These are phyloP conservation scores for Parnassius glacialis DNA, from an alignment of 2,888 invertebrate species.

Conservation along the genomic window DNA sequence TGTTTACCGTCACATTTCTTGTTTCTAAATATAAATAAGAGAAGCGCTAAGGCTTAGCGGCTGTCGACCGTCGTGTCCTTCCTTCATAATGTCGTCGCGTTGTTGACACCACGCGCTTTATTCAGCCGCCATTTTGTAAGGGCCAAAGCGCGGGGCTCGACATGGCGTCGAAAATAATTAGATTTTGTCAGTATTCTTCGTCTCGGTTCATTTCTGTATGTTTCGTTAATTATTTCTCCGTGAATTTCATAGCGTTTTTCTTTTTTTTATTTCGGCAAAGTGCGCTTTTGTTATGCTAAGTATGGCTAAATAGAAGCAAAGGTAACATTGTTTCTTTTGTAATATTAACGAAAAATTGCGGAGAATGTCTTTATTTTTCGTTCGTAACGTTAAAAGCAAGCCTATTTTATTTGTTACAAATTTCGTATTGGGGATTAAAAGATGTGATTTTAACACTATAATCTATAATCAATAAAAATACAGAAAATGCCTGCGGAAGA, in stretches of 20 bases:
- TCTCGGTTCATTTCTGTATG: constrained; percentile 73
- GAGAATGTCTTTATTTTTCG: constrained; percentile 31
- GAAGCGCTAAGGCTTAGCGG: constrained; percentile 65
- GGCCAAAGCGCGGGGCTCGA: constrained; percentile 71
- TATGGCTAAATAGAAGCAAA: constrained; percentile 44
- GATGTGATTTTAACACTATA: constrained; percentile 4
- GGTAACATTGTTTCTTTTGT: constrained; percentile 43
- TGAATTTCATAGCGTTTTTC: constrained; percentile 43
- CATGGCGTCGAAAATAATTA: constrained; percentile 77
- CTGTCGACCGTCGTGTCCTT: constrained; percentile 65
- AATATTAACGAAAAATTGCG: constrained; percentile 41
- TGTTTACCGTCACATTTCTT: constrained; percentile 56
- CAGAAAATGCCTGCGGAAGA: too few species aligned
- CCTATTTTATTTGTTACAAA: constrained; percentile 32
- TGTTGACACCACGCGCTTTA: constrained; percentile 52
- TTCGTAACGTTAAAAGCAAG: constrained; percentile 28
- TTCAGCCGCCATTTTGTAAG: constrained; percentile 47
- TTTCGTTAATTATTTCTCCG: constrained; percentile 75
- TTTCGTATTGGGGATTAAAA: constrained; percentile 15
- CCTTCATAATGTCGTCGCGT: constrained; percentile 65
- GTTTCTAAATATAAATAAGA: constrained; percentile 48
- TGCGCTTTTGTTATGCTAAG: constrained; percentile 46
- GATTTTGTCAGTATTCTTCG: constrained; percentile 64
- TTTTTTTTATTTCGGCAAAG: constrained; percentile 34
- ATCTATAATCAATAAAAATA: neutral